Conservation (phyloP, 1,140 invertebrate genomes). For the Hydropsyche tenuis region DNA sequence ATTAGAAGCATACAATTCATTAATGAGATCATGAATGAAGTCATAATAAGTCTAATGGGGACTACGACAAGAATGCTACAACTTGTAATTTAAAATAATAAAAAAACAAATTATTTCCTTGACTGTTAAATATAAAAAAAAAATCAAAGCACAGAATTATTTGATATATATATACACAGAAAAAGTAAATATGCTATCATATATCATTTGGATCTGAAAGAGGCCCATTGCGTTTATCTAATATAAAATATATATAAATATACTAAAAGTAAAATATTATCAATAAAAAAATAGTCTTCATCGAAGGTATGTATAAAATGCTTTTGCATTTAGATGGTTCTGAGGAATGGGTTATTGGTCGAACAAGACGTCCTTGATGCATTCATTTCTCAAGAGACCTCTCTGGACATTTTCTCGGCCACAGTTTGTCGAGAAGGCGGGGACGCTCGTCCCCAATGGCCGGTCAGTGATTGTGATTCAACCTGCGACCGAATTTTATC, state of each 20-base stretch:
- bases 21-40: conserved; percentile 22
- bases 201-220: not conserved
- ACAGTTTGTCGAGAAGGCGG: conserved; percentile 23
- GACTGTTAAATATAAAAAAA: too few relatives aligned
- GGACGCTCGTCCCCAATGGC: conserved; percentile 34
- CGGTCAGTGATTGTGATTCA: conserved; percentile 42
- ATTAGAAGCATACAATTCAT: too few relatives aligned
- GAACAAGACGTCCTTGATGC: conserved; percentile 24
- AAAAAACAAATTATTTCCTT: too few relatives aligned
- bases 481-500: conserved; percentile 39
- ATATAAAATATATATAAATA: conserved; percentile 12
- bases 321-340: conserved; percentile 11
- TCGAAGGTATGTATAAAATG: not conserved
- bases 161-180: not conserved
- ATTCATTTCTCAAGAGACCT: not conserved
- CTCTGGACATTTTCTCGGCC: conserved; percentile 18
- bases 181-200: not conserved
- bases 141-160: too few relatives aligned
- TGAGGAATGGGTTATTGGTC: conserved; percentile 32
- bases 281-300: conserved; percentile 30
- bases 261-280: conserved; percentile 15
- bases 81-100: not conserved
- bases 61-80: not conserved
- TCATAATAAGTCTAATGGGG: not conserved
- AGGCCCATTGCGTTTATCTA: conserved; percentile 14